A percentile compares a stretch with the other conserved stretches of the same genome.
phyloP scores from a whole-genome alignment of 2,888 invertebrate species.

The Ophion costatus region DNA sequence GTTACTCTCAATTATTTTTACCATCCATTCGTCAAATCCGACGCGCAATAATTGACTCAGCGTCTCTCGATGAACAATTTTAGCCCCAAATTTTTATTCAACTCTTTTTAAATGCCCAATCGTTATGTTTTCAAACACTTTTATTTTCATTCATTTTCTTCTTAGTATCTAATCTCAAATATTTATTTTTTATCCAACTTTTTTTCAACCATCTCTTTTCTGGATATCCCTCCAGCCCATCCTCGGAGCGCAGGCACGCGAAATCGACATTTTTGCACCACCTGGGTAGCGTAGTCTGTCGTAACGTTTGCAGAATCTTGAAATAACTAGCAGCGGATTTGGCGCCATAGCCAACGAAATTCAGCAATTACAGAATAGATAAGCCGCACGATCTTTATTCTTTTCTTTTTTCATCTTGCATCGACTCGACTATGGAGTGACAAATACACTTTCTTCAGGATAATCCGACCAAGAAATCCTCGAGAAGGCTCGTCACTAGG shows the following conservation, averaged over 20 bases:
- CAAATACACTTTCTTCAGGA: background rate
- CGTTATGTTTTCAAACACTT: background rate
- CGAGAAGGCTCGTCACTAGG: background rate
- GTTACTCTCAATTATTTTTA: too few relatives aligned
- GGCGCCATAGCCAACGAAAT: background rate
- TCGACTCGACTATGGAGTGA: slow-evolving; percentile 1
- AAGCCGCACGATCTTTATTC: background rate
- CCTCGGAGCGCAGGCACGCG: background rate
- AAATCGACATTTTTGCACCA: background rate
- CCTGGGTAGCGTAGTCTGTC: background rate
- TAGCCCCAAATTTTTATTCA: too few relatives aligned
- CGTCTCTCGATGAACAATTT: too few relatives aligned
- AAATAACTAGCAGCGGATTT: background rate
- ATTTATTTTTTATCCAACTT: background rate
- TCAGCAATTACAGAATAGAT: background rate
- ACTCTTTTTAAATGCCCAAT: background rate
- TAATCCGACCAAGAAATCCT: slow-evolving; percentile 32
- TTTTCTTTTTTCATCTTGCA: background rate
- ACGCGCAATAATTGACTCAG: too few relatives aligned
- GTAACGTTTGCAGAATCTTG: background rate
- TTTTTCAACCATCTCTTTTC: background rate
- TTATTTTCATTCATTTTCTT: background rate
- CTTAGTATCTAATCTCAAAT: background rate
- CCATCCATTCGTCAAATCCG: too few relatives aligned
- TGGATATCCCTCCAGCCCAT: background rate